Base-by-base conservation (phyloP, 2,888 invertebrate genomes). In the Melipona beecheii region DNA sequence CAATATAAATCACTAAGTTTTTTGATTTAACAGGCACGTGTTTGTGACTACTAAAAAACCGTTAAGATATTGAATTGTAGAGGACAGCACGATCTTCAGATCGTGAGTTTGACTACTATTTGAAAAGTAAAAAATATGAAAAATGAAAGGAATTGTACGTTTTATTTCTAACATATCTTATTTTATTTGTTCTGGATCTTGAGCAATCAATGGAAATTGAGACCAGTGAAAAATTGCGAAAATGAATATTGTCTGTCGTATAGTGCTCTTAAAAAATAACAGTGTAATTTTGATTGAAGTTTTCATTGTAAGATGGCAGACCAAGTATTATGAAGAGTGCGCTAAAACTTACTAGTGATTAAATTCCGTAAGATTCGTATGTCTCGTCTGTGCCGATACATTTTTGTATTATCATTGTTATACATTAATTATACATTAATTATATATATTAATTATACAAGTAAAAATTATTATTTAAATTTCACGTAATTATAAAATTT, bases 1-100 rank as follows among this genome's bases (percentile, higher is more conserved):
- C 11, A 31, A 60, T 43, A n/a, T 1, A 50, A 70, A 58, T 24
- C 73, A 58, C 58, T 66, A 27, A 21, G n/a, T 4, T 17, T n/a
- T 9, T 1, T 15, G 17, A 24, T 43, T 43, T 65, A 31, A n/a
- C 1, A 19, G 13, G 11, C 17, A 1, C 27, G 11, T 36, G 13
- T 9, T 13, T n/a, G n/a, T 72, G 43, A 19, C 17, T 9, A 2
- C 2, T n/a, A n/a, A 27, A 15, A 36, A 70, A 52, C 60, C 11
- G 52, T 58, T 68, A 50, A 4, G n/a, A 43, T 58, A 21, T 71
- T 43, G 15, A 50, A 71, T 75, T 52, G 6, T 15, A 74, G 58
- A 64, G 17, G 68, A 43, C 56, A 78, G 54, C 72, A 66, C 72
- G 31, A n/a, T 64, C 43, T 31, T 49, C 15, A 4, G 24, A 31